Evolutionary conservation across 2,888 invertebrate genomes (phyloP), one percentile per base, ranked within the genome.

Genomic region (Drosophila mercatorum): DNA sequence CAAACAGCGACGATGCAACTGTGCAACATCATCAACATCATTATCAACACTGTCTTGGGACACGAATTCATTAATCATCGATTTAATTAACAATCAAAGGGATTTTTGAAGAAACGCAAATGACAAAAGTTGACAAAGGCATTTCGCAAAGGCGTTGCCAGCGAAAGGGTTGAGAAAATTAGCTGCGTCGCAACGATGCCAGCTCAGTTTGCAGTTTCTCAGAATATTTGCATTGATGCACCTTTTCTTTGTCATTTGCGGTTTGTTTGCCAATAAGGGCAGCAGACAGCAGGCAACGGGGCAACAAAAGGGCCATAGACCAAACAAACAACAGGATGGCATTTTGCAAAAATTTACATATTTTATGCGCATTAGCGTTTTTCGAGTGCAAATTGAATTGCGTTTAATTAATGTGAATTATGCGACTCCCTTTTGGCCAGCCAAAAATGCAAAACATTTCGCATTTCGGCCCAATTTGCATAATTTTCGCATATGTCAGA

Each of bases 51-150:
- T 55, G 38, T 77, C 80, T 66, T 71, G 68, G 68, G 52, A 14
- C 26, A 40, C 8, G 51, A 44, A 73, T 73, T 80, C 81, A 82
- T 86, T 86, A 86, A 86, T 86, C 86, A 86, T 85, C 74, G 78
- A 88, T 86, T 88, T 89, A 86, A 86, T 86, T 89, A 86, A 85
- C 88, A 85, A 79, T 58, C 51, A 46, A 60, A 57, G 40, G 67
- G 49, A 6, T 12, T 56, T 60, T 49, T 49, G 22, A 51, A 17
- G 51, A 51, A 51, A 66, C 47, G 5, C 1, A 49, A 47, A 65
- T 63, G 67, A 70, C 72, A 76, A 65, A 57, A 80, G 61, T 76
- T 83, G 83, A 79, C 76, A 66, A 73, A 56, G 60, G 47, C 57
- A 46, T 26, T 38, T 38, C 14, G 64, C 61, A 68, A 81, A 81